A percentile compares a stretch with the other conserved stretches of the same genome.
Evolutionary conservation across 2,113 vertebrate species (phyloP).

Genomic region (Atrichornis clamosus): DNA sequence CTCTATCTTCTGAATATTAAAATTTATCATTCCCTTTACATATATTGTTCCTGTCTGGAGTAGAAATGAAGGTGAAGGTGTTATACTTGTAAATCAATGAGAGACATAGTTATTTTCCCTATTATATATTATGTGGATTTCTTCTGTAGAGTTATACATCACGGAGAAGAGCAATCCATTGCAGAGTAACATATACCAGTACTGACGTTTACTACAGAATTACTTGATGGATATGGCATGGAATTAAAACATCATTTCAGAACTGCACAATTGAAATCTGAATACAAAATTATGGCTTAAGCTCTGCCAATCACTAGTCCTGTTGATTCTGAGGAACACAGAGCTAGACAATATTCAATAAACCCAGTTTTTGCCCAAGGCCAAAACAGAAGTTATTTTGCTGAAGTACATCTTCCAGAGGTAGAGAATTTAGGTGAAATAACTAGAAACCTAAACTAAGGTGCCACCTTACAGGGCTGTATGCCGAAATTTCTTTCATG

Average conservation of each 20-base stretch:
- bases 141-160: background rate
- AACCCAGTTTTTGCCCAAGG: background rate
- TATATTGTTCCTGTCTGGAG: background rate
- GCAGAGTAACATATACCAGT: background rate
- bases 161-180: background rate
- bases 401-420: background rate
- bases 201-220: background rate
- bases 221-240: background rate
- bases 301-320: background rate
- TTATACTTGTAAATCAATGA: background rate
- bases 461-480: background rate
- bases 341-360: background rate
- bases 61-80: background rate
- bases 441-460: background rate
- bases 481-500: background rate
- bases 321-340: background rate
- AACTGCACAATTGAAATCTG: background rate
- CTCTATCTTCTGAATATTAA: background rate
- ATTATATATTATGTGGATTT: background rate
- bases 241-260: background rate
- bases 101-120: background rate
- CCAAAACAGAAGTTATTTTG: background rate
- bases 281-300: background rate
- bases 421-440: background rate
- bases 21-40: background rate